Evolutionary conservation across 1,140 invertebrate species (phyloP).

Genomic region (Thalassaphorura encarpata): DNA sequence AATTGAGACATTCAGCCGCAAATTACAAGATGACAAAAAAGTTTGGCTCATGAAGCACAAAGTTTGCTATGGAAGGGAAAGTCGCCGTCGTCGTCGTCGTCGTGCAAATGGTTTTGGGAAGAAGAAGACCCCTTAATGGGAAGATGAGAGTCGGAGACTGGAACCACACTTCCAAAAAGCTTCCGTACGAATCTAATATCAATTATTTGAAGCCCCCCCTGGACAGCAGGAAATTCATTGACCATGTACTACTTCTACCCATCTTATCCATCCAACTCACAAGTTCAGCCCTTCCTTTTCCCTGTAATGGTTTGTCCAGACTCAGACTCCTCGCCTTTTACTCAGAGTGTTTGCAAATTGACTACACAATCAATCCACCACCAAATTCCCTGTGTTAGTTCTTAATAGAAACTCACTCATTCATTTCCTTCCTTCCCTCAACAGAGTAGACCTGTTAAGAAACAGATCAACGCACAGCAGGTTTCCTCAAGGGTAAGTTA

Average conservation of each 20-base stretch:
- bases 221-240: constrained; percentile 32
- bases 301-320: background rate
- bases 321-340: background rate
- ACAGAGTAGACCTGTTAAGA: too few relatives aligned
- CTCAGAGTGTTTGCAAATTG: constrained; percentile 6
- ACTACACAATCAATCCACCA: constrained; percentile 8
- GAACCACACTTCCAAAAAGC: constrained; percentile 15
- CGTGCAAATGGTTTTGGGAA: background rate
- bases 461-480: too few relatives aligned
- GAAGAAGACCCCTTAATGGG: constrained; percentile 26
- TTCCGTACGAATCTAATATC: constrained; percentile 31
- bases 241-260: constrained; percentile 13
- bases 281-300: too few relatives aligned
- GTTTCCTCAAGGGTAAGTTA: too few relatives aligned
- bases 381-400: background rate
- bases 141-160: constrained; percentile 24
- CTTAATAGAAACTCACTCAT: background rate
- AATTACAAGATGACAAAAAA: constrained; percentile 30
- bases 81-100: background rate
- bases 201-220: constrained; percentile 31
- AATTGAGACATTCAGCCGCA: constrained; percentile 32
- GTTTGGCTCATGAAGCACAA: constrained; percentile 4
- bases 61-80: background rate
- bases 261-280: background rate
- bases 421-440: background rate